These are phyloP conservation scores for Epistrophe eligans DNA, from an alignment of 2,888 invertebrate genomes.

Conservation along the genomic window DNA sequence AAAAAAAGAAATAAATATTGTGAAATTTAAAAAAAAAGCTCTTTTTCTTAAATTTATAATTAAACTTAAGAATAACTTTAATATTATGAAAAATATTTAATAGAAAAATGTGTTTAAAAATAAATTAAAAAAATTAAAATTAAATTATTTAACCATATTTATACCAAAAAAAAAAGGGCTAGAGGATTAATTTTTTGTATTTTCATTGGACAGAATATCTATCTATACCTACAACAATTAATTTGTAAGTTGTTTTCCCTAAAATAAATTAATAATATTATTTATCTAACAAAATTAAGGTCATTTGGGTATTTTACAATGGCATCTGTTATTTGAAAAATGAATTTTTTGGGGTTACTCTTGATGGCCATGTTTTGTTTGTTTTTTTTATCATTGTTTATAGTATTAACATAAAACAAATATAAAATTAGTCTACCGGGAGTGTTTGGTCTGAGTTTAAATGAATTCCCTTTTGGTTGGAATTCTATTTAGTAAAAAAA, in stretches of 20 bases:
- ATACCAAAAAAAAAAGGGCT: not conserved
- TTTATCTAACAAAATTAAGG: not conserved
- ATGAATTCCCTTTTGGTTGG: constrained; percentile 31
- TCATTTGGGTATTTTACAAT: not conserved
- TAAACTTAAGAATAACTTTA: not conserved
- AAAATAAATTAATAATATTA: not conserved
- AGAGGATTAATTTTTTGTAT: not conserved
- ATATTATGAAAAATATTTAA: not conserved
- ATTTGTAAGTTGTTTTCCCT: not conserved
- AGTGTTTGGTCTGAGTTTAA: constrained; percentile 4
- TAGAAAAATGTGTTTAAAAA: not conserved
- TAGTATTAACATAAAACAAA: constrained; percentile 9
- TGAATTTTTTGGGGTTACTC: not conserved
- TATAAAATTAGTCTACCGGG: constrained; percentile 22
- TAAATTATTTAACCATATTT: not conserved
- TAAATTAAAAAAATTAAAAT: not conserved
- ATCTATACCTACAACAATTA: not conserved
- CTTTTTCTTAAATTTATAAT: not conserved
- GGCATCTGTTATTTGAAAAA: constrained; percentile 14
- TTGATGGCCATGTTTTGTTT: not conserved
- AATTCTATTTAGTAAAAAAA: constrained; percentile 25
- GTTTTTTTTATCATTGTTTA: not conserved
- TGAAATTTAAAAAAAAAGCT: not conserved
- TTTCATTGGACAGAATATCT: not conserved
- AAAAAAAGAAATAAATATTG: not conserved